phyloP scores from a whole-genome alignment of 2,888 invertebrate genomes.

The Dexiosoma caninum region DNA sequence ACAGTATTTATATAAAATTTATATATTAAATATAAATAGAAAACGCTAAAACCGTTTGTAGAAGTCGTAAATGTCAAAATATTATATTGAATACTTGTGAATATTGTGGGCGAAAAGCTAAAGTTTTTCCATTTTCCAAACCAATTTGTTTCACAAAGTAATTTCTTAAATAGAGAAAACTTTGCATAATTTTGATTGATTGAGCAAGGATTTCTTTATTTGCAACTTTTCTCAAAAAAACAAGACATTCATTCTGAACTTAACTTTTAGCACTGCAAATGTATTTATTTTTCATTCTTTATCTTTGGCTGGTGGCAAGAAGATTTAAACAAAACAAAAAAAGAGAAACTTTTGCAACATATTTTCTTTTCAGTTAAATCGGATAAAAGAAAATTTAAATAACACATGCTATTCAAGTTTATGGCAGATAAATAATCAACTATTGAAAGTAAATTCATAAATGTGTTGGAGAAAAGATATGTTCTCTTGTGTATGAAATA shows the following conservation, averaged over 20 bases:
- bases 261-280: background rate
- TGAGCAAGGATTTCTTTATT: background rate
- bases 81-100: too few relatives aligned
- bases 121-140: background rate
- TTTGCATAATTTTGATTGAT: background rate
- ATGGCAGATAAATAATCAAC: slow-evolving; percentile 18
- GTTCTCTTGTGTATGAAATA: background rate
- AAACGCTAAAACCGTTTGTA: too few relatives aligned
- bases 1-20: too few relatives aligned
- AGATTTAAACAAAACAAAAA: slow-evolving; percentile 30
- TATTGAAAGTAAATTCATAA: background rate
- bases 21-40: too few relatives aligned
- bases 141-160: background rate
- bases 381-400: background rate
- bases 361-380: background rate
- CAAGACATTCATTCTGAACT: background rate
- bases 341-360: slow-evolving; percentile 14
- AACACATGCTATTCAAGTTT: slow-evolving; percentile 17
- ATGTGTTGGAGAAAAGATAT: background rate
- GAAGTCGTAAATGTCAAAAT: too few relatives aligned
- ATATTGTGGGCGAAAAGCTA: too few relatives aligned
- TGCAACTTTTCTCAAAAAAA: background rate
- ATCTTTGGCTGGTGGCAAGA: background rate
- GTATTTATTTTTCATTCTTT: background rate
- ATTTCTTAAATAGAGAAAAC: background rate